These are phyloP conservation scores for Meleagris gallopavo DNA, from an alignment of 2,113 vertebrate genomes.

Conservation along the genomic window DNA sequence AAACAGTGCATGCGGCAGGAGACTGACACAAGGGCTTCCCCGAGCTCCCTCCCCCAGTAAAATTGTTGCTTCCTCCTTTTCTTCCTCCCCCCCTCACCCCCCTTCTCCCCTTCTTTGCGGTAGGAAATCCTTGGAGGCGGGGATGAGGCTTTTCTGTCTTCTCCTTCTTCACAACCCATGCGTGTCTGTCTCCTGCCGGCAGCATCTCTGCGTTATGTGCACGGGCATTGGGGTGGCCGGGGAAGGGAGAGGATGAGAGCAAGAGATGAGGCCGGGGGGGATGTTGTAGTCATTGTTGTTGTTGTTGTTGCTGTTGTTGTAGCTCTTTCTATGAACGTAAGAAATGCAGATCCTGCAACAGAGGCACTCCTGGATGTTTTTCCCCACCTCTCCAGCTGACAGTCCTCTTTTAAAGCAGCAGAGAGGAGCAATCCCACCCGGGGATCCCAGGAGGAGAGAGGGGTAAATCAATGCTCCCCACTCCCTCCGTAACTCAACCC, in stretches of 20 bases:
- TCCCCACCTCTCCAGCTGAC: background rate
- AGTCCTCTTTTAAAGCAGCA: background rate
- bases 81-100: background rate
- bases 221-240: background rate
- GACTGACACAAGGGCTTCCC: background rate
- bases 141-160: conserved; percentile 21
- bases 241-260: background rate
- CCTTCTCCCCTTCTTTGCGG: background rate
- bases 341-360: background rate
- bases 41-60: conserved; percentile 11
- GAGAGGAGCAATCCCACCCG: background rate
- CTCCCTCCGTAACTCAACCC: background rate
- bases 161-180: background rate
- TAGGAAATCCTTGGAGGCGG: conserved; percentile 15
- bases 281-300: background rate
- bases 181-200: background rate
- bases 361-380: background rate
- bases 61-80: background rate
- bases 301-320: background rate
- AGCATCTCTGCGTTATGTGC: background rate
- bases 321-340: background rate
- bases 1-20: conserved; percentile 14
- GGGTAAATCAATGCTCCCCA: background rate
- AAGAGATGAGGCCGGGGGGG: rapidly evolving
- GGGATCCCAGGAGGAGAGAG: background rate